Evolutionary conservation across 2,113 vertebrate species (phyloP), one percentile per base, ranked within the genome.

Genomic region (Reinhardtius hippoglossoides): DNA sequence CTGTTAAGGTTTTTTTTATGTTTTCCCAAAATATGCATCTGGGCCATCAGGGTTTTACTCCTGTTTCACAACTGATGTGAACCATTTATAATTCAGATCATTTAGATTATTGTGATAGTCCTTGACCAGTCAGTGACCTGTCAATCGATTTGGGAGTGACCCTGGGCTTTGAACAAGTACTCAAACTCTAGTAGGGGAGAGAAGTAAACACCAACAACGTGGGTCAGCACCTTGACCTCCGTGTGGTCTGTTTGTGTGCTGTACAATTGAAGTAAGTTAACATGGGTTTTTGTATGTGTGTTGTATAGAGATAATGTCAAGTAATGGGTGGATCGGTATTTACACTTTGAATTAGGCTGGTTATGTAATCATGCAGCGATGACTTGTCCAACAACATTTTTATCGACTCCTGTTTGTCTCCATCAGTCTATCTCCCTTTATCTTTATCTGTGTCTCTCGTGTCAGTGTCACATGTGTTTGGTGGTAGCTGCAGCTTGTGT

Each of bases 281-380:
- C 5, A n/a, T 58, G 14, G 1, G 1, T 58, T 15, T 27, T 21
- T 58, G 20, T 56, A 6, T 46, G 52, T 63, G 23, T 76, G 44
- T 65, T 57, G 13, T 27, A 27, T 52, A 52, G 31, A n/a, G 65
- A 27, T 67, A 56, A 44, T 48, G 31, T 44, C 67, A 57, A 69
- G 56, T 64, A 54, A 76, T 40, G 48, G 15, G 40, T 71, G 37
- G 42, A 68, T 55, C 18, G 14, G 50, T 35, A 81, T 74, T 59
- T 60, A 55, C 6, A 6, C 56, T 65, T 58, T 52, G 58, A 80
- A 61, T 61, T 74, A 75, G 78, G 42, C 55, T 46, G 50, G 78
- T 92, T 93, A 91, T 85, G 82, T 91, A 92, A 92, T 77, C 61
- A n/a, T 82, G 63, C 83, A 50, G 73, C 31, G 72, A 84, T 57